Conservation (phyloP, 2,113 vertebrate genomes). For the Falco punctatus region DNA sequence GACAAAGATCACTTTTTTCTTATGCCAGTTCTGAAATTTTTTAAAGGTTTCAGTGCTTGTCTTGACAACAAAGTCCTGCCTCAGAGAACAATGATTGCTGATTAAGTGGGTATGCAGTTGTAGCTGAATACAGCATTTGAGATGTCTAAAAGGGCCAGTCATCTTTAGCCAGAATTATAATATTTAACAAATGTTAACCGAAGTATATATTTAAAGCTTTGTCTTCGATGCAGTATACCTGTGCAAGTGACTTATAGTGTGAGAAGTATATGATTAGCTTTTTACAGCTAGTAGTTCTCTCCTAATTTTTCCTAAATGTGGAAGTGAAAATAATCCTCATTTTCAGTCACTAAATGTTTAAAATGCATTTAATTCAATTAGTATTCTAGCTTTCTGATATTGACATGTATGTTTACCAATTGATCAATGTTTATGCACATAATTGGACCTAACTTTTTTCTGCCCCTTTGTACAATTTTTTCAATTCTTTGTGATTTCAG, state of each 20-base stretch:
- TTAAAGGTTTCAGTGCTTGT: conserved; percentile 78
- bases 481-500: conserved; percentile 16
- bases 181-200: conserved; percentile 68
- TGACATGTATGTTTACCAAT: neutral
- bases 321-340: neutral
- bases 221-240: conserved; percentile 54
- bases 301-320: neutral
- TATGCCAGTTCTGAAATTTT: conserved; percentile 76
- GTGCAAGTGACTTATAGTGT: neutral
- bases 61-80: conserved; percentile 79
- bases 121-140: conserved; percentile 67
- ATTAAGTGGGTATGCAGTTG: conserved; percentile 76
- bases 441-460: neutral
- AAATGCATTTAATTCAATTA: neutral
- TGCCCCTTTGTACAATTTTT: neutral
- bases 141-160: conserved; percentile 63
- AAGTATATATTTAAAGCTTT: conserved; percentile 27
- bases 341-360: neutral
- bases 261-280: neutral
- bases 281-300: neutral
- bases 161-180: conserved; percentile 70
- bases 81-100: conserved; percentile 79
- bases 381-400: neutral
- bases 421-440: neutral
- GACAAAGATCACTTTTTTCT: conserved; percentile 82